Percentiles rank a stretch among this genome's conserved stretches.
phyloP scores from a whole-genome alignment of 1,140 invertebrate species.

The Augochlora pura region DNA sequence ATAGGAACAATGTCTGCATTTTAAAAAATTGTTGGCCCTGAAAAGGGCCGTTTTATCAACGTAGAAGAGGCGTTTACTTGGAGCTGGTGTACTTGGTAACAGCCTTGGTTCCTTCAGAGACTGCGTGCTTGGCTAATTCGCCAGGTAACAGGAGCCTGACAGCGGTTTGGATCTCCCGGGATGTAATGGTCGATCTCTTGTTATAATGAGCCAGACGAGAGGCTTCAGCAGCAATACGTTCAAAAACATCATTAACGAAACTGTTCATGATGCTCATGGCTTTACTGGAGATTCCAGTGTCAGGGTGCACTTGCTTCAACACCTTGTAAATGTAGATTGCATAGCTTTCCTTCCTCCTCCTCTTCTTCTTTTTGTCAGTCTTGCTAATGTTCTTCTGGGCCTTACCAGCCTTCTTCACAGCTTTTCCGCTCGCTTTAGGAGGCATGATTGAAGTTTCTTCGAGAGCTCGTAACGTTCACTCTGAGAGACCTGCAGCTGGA shows the following conservation, averaged over 20 bases:
- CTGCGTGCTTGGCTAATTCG: conserved; percentile 71
- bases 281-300: conserved; percentile 81
- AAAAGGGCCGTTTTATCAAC: conserved; percentile 62
- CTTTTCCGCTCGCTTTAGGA: conserved; percentile 79
- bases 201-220: conserved; percentile 81
- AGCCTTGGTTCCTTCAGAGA: conserved; percentile 56
- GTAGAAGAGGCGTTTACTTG: conserved; percentile 47
- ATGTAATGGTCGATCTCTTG: conserved; percentile 80
- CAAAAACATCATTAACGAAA: conserved; percentile 83
- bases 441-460: conserved; percentile 70
- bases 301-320: conserved; percentile 85
- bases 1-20: not conserved
- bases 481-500: not conserved
- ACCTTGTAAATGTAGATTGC: conserved; percentile 87
- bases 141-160: conserved; percentile 77
- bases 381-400: conserved; percentile 82
- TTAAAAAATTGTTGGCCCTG: conserved; percentile 59
- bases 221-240: conserved; percentile 84
- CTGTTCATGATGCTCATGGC: conserved; percentile 86
- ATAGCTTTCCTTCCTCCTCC: conserved; percentile 85
- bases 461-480: not conserved
- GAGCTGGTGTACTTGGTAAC: conserved; percentile 68
- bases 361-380: conserved; percentile 81
- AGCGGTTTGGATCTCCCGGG: conserved; percentile 77
- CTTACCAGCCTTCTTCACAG: conserved; percentile 81